Base-by-base conservation (phyloP, 2,113 vertebrate genomes). In the Mus musculus region DNA sequence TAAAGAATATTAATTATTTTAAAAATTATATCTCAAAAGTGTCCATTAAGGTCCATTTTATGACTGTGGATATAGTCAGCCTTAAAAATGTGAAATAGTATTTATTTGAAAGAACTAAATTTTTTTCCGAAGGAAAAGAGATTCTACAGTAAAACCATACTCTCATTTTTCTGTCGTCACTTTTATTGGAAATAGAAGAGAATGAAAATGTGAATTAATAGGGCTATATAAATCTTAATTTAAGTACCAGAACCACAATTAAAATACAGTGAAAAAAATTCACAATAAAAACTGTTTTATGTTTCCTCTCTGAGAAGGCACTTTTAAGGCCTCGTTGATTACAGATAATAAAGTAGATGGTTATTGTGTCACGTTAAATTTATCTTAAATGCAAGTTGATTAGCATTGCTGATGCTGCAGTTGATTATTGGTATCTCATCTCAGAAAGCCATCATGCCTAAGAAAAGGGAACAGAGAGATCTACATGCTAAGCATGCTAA, bases 161-260 rank as follows among this genome's bases (percentile, higher is more conserved):
- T 30, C 3, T 92, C 39, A 22, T 16, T 30, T 84, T 87, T 94
- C 26, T 80, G 1, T 63, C 56, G 49, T 82, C 67, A 84, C 6
- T 94, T 95, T 59, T 42, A 65, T 69, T 88, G 42, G 36, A 80
- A 94, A 87, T 73, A 72, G 69, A 95, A 93, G 33, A 28, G 82
- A 76, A 26, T 49, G 33, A 84, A 96, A 19, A 20, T 65, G 36
- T 93, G 69, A 93, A 77, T 71, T 72, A 72, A 85, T 71, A 91
- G 30, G 22, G 52, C 69, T 10, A 52, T 78, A 52, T 71, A 80
- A 95, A 72, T 91, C 49, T 17, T 84, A 42, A 19, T 86, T 76
- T 85, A 85, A 78, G 30, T 88, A 28, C 77, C 28, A 93, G 42
- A 94, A 80, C 91, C 87, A 93, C n/a, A 96, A 65, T 95, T 91